phyloP scores from a whole-genome alignment of 2,113 vertebrate species.

The Hystrix cristata region DNA sequence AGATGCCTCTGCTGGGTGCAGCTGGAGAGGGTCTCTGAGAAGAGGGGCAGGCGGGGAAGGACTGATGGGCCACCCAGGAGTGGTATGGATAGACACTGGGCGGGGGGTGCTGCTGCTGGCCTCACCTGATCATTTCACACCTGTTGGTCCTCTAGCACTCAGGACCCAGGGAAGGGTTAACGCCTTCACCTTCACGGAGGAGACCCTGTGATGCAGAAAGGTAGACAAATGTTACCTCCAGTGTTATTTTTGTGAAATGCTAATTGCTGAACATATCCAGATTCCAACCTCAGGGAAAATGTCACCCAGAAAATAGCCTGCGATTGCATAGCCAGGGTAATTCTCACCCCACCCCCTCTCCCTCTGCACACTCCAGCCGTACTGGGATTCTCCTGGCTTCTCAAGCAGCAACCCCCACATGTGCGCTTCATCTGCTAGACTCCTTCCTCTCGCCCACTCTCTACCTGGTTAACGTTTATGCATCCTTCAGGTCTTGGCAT shows the following conservation, averaged over 20 bases:
- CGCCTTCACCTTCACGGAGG: neutral
- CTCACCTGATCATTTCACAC: neutral
- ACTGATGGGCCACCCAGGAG: neutral
- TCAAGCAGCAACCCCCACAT: neutral
- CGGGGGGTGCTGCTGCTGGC: neutral
- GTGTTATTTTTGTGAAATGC: neutral
- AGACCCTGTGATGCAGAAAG: neutral
- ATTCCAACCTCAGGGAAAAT: neutral
- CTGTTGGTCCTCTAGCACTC: no score
- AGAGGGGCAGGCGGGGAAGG: neutral
- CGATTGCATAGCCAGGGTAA: no score
- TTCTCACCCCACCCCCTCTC: neutral
- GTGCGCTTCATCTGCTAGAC: neutral
- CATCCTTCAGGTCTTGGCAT: neutral
- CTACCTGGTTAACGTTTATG: neutral
- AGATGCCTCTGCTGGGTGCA: neutral
- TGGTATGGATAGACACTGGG: neutral
- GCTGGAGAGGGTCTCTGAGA: neutral
- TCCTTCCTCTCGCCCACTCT: neutral
- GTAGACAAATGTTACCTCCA: neutral
- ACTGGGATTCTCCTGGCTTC: neutral
- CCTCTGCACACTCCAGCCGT: neutral
- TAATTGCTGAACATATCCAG: neutral
- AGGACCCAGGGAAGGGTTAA: neutral
- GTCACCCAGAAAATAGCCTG: neutral